Base-by-base conservation (phyloP, 2,888 invertebrate genomes). In the Gortyna flavago region DNA sequence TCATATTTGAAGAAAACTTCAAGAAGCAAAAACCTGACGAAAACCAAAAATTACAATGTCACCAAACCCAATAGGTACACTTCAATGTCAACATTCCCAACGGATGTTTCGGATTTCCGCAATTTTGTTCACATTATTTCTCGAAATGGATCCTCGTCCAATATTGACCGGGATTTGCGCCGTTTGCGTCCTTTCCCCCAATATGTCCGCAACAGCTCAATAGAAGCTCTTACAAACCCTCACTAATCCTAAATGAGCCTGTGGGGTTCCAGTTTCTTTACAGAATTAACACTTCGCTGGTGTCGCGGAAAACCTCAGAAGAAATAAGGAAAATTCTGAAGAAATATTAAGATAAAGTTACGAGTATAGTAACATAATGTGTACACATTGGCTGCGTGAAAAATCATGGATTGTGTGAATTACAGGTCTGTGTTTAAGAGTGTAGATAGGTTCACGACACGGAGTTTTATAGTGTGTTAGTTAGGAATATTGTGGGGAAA, bases 171-270 rank as follows among this genome's bases (percentile, higher is more conserved):
- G 78, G 76, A 80, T 79, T 88, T 86, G 61, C 65, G 72, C 35
- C 74, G 75, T 86, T 86, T 86, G 79, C 84, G 73, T 86, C 81
- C 75, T 70, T 77, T 69, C 73, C 35, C 61, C 72, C 69, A 77
- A 79, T 83, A 86, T 71, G 75, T 74, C 73, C 65, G 59, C 66
- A 79, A 65, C 71, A 71, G 68, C 80, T 83, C 86, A 62, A 76
- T 77, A 72, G 78, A 78, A 86, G 80, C 78, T 79, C 59, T 74
- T 79, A 69, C 75, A 76, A 83, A 64, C 65, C 83, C 79, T 25
- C 71, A 76, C 72, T 88, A 88, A 86, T 88, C 88, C 80, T 83
- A 76, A 86, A 83, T 86, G 81, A 88, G 80, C 69, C 72, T 54
- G 44, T 69, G 51, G 68, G 75, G 44, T 66, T 76, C 48, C 72